phyloP scores from a whole-genome alignment of 2,113 vertebrate genomes.

The Mesoclemmys tuberculata region DNA sequence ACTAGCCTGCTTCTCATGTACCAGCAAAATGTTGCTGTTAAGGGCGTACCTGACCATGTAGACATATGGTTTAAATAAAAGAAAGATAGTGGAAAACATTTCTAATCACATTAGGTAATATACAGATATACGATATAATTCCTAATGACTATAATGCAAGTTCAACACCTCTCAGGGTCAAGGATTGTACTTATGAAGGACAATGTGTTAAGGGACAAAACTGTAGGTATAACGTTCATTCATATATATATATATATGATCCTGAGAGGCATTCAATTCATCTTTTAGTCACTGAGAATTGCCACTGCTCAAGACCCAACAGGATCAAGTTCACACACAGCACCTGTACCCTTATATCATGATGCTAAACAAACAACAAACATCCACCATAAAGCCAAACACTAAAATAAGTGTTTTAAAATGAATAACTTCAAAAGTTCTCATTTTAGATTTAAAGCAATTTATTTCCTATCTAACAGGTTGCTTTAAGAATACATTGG shows the following conservation, averaged over 20 bases:
- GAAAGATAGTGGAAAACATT: neutral
- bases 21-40: neutral
- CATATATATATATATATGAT: accelerated
- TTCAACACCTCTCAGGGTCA: neutral
- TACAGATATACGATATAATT: neutral
- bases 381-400: neutral
- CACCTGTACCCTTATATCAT: neutral
- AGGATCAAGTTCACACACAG: neutral
- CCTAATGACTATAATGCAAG: neutral
- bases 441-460: neutral
- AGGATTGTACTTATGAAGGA: neutral
- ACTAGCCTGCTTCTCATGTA: neutral
- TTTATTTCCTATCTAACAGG: neutral
- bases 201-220: neutral
- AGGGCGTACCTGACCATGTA: neutral
- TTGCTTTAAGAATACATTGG: accelerated
- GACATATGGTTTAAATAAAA: neutral
- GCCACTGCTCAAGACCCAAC: neutral
- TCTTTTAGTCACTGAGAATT: neutral
- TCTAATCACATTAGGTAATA: neutral
- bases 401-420: neutral
- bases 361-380: neutral
- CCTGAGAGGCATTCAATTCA: neutral
- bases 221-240: neutral
- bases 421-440: neutral